Conservation (phyloP, 2,797 vertebrate species). For the Etheostoma perlongum region DNA sequence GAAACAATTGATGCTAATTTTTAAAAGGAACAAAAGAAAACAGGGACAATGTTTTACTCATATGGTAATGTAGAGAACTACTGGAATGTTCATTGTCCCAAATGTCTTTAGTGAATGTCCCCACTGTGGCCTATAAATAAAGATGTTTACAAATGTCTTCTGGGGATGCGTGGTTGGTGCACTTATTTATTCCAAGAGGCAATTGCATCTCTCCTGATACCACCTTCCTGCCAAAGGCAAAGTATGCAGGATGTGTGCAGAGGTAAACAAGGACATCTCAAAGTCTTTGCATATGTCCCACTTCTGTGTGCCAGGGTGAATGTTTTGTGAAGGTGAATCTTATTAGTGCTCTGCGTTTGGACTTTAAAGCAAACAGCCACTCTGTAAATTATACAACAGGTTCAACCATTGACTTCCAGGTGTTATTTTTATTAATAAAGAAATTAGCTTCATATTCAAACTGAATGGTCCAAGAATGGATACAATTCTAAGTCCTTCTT, state of each 20-base stretch:
- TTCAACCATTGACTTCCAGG: constrained; percentile 6
- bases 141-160: constrained; percentile 51
- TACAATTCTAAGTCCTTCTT: too few relatives aligned
- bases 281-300: constrained; percentile 69
- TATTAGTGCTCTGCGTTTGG: constrained; percentile 48
- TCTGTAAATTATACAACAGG: constrained; percentile 29
- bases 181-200: constrained; percentile 78
- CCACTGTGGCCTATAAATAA: constrained; percentile 51
- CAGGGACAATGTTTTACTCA: not conserved
- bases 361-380: constrained; percentile 48
- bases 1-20: not conserved
- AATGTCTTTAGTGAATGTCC: constrained; percentile 54
- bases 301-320: constrained; percentile 60
- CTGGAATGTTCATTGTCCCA: constrained; percentile 43
- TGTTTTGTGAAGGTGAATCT: constrained; percentile 75
- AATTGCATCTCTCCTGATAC: constrained; percentile 63
- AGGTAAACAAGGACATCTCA: constrained; percentile 81
- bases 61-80: constrained; percentile 3
- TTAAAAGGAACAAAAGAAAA: constrained; percentile 1
- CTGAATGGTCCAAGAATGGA: not conserved
- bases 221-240: constrained; percentile 66
- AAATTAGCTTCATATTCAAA: not conserved
- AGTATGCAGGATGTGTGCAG: constrained; percentile 51
- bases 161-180: constrained; percentile 36
- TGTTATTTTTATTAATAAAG: constrained; percentile 7